These are phyloP conservation scores for Meloe dianella DNA, from an alignment of 2,888 invertebrate species.

Conservation along the genomic window DNA sequence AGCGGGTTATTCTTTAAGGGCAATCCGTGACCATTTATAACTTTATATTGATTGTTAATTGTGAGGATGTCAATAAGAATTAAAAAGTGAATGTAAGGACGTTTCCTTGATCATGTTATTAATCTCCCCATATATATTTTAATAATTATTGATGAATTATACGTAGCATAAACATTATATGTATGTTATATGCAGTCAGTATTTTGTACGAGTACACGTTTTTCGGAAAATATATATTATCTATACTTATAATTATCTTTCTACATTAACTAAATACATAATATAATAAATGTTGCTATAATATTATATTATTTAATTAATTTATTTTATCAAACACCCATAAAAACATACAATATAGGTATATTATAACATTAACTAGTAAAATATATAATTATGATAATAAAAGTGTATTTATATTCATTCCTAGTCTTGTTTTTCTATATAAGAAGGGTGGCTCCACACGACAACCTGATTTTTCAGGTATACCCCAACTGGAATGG, in stretches of 20 bases:
- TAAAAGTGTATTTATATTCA: slow-evolving; percentile 62
- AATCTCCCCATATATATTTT: slow-evolving; percentile 58
- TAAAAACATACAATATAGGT: slow-evolving; percentile 59
- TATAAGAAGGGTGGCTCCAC: too few relatives aligned
- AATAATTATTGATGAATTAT: slow-evolving; percentile 53
- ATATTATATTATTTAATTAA: slow-evolving; percentile 59
- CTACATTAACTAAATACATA: slow-evolving; percentile 57
- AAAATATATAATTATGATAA: slow-evolving; percentile 62
- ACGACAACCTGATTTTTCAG: too few relatives aligned
- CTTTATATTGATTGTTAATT: slow-evolving; percentile 54
- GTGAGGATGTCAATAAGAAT: slow-evolving; percentile 58
- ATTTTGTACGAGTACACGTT: slow-evolving; percentile 62
- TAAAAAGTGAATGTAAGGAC: slow-evolving; percentile 52
- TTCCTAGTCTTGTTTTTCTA: slow-evolving; percentile 37
- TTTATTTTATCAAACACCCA: slow-evolving; percentile 61
- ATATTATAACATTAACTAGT: slow-evolving; percentile 58
- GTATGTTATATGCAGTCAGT: slow-evolving; percentile 56
- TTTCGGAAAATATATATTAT: slow-evolving; percentile 58
- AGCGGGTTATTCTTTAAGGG: too few relatives aligned
- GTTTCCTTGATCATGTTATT: slow-evolving; percentile 49
- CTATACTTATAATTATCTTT: slow-evolving; percentile 59
- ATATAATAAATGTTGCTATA: slow-evolving; percentile 61
- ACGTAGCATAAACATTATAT: slow-evolving; percentile 54
- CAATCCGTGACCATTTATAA: slow-evolving; percentile 45
- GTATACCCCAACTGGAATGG: not conserved